Evolutionary conservation across 64 coral and sea anemone species (phyloP), one percentile per base, ranked within the genome.

Genomic region (Cladopsammia gracilis): DNA sequence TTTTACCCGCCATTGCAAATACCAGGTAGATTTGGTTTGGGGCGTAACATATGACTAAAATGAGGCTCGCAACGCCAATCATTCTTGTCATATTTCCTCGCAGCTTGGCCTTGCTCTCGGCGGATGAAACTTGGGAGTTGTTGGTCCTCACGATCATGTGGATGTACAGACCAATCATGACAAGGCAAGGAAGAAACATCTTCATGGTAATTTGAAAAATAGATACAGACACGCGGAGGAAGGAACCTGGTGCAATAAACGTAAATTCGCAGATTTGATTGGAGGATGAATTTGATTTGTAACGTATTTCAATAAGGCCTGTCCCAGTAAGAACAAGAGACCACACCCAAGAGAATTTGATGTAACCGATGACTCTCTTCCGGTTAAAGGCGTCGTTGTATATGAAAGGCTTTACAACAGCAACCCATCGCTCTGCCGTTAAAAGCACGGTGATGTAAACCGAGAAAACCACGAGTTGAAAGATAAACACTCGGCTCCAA

Each of bases 381-480:
- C 72, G 24, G 20, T 51, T 92, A 20, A 75, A 85, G 11, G 51
- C 48, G 25, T 48, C 19, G 12, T 34, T 80, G 56, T 92, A 92
- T 48, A 56, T 60, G 10, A 58, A 10, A 16, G 90, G 90, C 44
- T 73, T 83, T 18, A 92, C 90, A 45, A 92, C 79, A 51, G 90
- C 90, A 85, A 57, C 73, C 90, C 90, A 92, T 48, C 90, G 90
- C 79, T 92, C 90, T 5, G 47, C 71, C 1, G 79, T 92, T 23
- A 92, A 42, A 3, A 76, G 18, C 34, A 92, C 20, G 4, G 49
- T 83, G 7, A 92, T 75, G 47, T 84, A 92, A 47, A 92, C 43
- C 1, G 68, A 75, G 78, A 83, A 75, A 26, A 75, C 11, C 15
- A 70, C 66, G 49, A 85, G 56, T 12, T 58, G 66, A 47, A 84